Percentiles rank a stretch among this genome's conserved stretches.
These are phyloP conservation scores for Thunnus albacares DNA, from an alignment of 2,797 vertebrate species.

Conservation along the genomic window DNA sequence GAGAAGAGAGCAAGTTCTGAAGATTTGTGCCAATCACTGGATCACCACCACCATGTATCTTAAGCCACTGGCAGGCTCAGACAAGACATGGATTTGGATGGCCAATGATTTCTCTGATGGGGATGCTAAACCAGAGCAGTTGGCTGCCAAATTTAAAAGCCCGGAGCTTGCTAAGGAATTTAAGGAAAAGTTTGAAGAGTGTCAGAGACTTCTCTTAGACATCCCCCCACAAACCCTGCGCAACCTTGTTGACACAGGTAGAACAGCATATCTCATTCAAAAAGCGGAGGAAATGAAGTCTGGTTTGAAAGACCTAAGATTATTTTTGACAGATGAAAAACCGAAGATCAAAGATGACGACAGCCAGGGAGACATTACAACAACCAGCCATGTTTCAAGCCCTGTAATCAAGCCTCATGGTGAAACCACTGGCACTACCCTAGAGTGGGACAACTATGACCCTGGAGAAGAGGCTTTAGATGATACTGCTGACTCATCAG, in stretches of 20 bases:
- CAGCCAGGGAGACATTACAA: conserved; percentile 58
- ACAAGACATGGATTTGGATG: conserved; percentile 98
- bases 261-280: conserved; percentile 95
- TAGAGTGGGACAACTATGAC: conserved; percentile 97
- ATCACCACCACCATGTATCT: conserved; percentile 99
- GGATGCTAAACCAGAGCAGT: conserved; percentile 92
- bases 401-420: conserved; percentile 84
- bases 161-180: conserved; percentile 95
- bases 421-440: conserved; percentile 89
- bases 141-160: conserved; percentile 97
- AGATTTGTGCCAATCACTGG: conserved; percentile 99
- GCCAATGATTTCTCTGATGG: conserved; percentile 97
- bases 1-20: conserved; percentile 97
- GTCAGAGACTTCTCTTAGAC: conserved; percentile 93
- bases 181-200: conserved; percentile 96
- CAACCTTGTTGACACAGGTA: conserved; percentile 94
- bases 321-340: conserved; percentile 93
- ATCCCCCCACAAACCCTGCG: conserved; percentile 98
- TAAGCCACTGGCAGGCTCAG: conserved; percentile 94
- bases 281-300: conserved; percentile 99
- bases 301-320: conserved; percentile 96
- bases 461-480: conserved; percentile 90
- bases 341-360: conserved; percentile 90
- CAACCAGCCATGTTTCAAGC: conserved; percentile 74
- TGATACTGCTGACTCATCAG: conserved; percentile 89